A percentile compares a stretch with the other conserved stretches of the same genome.
phyloP scores from a whole-genome alignment of 2,797 vertebrate species.

The Harpagifer antarcticus region DNA sequence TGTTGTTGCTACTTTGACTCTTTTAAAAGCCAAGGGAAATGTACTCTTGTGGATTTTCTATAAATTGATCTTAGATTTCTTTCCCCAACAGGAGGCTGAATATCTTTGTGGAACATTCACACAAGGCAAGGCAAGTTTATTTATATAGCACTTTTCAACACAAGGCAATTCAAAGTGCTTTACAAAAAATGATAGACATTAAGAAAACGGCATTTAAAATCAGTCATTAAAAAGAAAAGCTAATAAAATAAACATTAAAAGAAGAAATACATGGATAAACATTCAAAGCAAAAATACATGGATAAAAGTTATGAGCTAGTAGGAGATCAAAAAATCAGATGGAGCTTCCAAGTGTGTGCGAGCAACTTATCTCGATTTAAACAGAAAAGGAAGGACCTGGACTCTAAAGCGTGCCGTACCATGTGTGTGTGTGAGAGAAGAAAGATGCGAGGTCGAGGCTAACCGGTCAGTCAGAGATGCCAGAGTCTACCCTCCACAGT shows the following conservation, averaged over 20 bases:
- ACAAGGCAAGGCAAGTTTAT: too few species aligned
- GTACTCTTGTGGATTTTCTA: constrained; percentile 3
- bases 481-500: constrained; percentile 51
- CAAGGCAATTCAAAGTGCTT: too few species aligned
- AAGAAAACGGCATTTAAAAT: too few species aligned
- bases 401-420: not conserved
- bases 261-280: too few species aligned
- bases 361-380: constrained; percentile 31
- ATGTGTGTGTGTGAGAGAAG: not conserved
- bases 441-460: constrained; percentile 15
- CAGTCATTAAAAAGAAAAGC: too few species aligned
- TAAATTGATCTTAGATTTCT: constrained; percentile 9
- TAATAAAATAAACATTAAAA: too few species aligned
- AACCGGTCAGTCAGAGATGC: constrained; percentile 69
- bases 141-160: too few species aligned
- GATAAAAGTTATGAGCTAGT: too few species aligned
- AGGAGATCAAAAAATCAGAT: constrained; percentile 24
- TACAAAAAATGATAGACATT: too few species aligned
- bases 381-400: constrained; percentile 8
- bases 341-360: not conserved
- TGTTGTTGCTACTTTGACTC: constrained; percentile 13
- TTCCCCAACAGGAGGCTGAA: not conserved
- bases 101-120: constrained; percentile 19
- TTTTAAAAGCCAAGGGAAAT: constrained; percentile 33
- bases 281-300: too few species aligned